Conservation (phyloP, 2,888 invertebrate species). For the Ashinkailepas kermadecensis region DNA sequence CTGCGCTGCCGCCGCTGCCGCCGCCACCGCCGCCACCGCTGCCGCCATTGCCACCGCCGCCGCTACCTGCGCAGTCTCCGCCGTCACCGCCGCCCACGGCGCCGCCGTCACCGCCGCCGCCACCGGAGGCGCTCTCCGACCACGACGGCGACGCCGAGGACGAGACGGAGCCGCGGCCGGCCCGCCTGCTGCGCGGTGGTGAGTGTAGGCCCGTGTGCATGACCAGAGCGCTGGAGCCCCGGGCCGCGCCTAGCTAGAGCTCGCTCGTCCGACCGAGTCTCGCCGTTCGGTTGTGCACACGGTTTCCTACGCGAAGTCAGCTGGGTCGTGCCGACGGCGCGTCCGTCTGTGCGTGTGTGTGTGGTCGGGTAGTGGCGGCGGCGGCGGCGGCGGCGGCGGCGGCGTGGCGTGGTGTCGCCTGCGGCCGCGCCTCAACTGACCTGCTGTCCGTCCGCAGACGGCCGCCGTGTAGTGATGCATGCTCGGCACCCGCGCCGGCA, state of each 20-base stretch:
- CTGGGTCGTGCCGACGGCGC: neutral
- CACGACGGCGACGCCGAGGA: constrained; percentile 2
- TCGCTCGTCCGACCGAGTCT: neutral
- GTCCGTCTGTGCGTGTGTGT: neutral
- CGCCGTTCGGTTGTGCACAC: neutral
- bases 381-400: no score
- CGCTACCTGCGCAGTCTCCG: constrained; percentile 14
- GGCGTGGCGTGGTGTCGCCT: neutral
- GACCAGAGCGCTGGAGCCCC: neutral
- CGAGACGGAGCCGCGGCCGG: neutral
- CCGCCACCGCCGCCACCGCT: constrained; percentile 26
- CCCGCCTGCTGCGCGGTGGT: neutral
- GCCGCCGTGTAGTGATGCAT: neutral
- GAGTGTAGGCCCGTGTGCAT: constrained; percentile 1
- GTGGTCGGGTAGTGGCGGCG: neutral
- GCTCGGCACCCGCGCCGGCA: neutral
- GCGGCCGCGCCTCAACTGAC: neutral
- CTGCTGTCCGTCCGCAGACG: neutral
- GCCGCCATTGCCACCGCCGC: constrained; percentile 32
- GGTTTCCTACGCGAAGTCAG: neutral
- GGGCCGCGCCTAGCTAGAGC: neutral
- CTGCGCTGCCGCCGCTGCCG: constrained; percentile 18
- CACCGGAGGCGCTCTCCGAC: constrained; percentile 4
- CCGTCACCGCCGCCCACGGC: neutral
- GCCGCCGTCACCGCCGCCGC: neutral